Conservation (phyloP, 2,888 invertebrate genomes). For the Leptopilina drosophilae region DNA sequence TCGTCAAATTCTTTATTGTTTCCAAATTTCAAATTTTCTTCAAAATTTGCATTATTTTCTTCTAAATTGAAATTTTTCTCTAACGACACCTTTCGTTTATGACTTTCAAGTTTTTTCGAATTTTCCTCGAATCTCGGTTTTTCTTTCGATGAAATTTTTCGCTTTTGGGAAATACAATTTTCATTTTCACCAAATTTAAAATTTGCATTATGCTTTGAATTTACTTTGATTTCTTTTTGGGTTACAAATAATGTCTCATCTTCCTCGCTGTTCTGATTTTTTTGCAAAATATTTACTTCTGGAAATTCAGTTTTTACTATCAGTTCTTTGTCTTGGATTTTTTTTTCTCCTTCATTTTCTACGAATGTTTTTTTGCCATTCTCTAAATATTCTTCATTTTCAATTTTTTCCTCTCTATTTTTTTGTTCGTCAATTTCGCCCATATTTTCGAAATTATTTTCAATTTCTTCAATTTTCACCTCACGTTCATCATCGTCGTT, state of each 20-base stretch:
- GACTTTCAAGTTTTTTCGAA: not conserved
- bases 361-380: not conserved
- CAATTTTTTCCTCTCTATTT: not conserved
- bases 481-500: not conserved
- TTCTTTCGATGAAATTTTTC: not conserved
- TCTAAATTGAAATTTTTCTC: no score
- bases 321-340: not conserved
- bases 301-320: not conserved
- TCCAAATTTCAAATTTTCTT: no score
- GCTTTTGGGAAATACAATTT: not conserved
- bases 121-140: not conserved
- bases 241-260: not conserved
- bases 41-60: no score
- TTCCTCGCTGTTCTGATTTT: not conserved
- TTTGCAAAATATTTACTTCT: no score
- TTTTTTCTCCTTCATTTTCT: not conserved
- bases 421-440: not conserved
- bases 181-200: not conserved
- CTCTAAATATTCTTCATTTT: not conserved
- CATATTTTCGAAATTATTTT: not conserved
- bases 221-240: not conserved
- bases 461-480: conserved; percentile 5
- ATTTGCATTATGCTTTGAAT: not conserved
- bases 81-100: no score
- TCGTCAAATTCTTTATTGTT: no score